These are phyloP conservation scores for Antedon mediterranea DNA, from an alignment of 53 echinoderm and acorn worm species.

Conservation along the genomic window DNA sequence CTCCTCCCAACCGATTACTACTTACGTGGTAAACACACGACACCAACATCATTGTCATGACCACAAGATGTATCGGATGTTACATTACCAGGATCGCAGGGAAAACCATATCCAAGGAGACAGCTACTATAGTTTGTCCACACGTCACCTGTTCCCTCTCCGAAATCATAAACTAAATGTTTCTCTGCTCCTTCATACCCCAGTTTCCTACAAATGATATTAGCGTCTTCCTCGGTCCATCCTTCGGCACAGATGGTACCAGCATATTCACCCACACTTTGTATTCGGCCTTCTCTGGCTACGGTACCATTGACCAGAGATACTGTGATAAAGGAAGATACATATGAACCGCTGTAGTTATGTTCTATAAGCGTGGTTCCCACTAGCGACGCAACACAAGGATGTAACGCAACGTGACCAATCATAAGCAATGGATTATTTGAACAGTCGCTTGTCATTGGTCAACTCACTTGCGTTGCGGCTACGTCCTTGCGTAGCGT, in stretches of 20 bases:
- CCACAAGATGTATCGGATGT: background rate
- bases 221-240: background rate
- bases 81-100: background rate
- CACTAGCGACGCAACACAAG: too few species aligned
- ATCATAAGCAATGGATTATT: too few species aligned
- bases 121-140: background rate
- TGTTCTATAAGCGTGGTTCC: too few species aligned
- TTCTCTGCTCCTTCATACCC: background rate
- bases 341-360: too few species aligned
- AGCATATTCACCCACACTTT: background rate
- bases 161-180: background rate
- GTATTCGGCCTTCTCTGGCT: background rate
- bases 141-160: background rate
- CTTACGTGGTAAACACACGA: background rate
- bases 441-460: too few species aligned
- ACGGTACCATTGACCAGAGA: background rate
- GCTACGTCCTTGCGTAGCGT: too few species aligned
- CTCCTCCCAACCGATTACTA: too few species aligned
- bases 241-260: background rate
- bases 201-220: background rate
- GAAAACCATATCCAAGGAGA: background rate
- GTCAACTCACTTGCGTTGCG: too few species aligned
- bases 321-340: too few species aligned
- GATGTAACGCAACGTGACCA: too few species aligned
- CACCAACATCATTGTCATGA: background rate